Percentiles rank a stretch among this genome's conserved stretches.
Evolutionary conservation across 2,797 vertebrate genomes (phyloP).

Genomic region (Podarcis siculus): DNA sequence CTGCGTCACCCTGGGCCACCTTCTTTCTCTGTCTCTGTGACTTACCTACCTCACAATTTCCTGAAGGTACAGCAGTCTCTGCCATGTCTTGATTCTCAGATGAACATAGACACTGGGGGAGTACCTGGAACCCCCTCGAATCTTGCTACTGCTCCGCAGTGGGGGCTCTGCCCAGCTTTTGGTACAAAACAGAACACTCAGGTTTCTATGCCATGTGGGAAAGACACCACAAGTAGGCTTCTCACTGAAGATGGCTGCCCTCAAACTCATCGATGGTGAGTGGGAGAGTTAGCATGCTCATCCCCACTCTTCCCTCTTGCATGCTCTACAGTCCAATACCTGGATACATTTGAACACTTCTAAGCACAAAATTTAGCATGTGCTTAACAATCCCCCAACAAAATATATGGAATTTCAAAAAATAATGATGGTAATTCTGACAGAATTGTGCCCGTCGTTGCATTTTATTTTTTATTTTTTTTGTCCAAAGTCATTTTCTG

Average conservation of each 20-base stretch:
- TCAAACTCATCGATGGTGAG: background rate
- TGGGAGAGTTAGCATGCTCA: background rate
- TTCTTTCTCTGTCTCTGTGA: background rate
- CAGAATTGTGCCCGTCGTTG: background rate
- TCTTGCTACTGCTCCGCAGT: no score
- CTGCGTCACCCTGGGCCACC: background rate
- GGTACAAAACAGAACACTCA: no score
- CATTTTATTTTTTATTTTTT: background rate
- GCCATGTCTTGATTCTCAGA: no score
- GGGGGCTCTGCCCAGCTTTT: no score
- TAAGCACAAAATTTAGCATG: background rate
- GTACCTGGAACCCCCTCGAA: background rate
- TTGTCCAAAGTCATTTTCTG: constrained; percentile 4
- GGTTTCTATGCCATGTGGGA: no score
- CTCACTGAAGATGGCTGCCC: background rate
- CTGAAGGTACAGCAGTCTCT: no score
- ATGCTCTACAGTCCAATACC: background rate
- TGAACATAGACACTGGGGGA: no score
- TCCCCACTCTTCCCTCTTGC: background rate
- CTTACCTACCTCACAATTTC: no score
- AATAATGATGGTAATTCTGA: background rate
- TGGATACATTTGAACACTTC: background rate
- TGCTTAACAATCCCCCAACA: background rate
- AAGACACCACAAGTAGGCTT: background rate
- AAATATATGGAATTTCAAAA: background rate